These are phyloP conservation scores for Hemibagrus wyckioides DNA, from an alignment of 2,113 vertebrate genomes.

Conservation along the genomic window DNA sequence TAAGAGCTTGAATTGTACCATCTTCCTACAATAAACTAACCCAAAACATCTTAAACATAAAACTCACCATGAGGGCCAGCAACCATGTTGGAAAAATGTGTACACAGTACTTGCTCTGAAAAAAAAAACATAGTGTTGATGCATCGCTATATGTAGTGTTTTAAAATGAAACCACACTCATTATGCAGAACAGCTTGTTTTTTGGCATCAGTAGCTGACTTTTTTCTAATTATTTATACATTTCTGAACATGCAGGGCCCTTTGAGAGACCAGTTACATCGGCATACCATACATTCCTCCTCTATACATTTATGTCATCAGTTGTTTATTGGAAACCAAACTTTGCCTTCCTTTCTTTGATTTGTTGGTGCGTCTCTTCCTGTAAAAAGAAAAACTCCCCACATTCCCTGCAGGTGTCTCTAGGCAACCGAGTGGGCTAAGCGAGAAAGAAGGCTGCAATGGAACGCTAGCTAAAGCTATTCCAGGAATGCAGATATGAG, in stretches of 20 bases:
- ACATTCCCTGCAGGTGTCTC: conserved; percentile 56
- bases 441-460: conserved; percentile 34
- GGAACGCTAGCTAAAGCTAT: conserved; percentile 69
- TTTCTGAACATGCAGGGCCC: not conserved
- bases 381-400: conserved; percentile 3
- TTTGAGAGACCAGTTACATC: not conserved
- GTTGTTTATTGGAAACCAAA: not conserved
- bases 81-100: not conserved
- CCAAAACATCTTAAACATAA: not conserved
- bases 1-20: not conserved
- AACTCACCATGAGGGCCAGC: not conserved
- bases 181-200: not conserved
- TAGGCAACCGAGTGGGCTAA: conserved; percentile 64
- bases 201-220: not conserved
- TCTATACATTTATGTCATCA: not conserved
- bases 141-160: not conserved
- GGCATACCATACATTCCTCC: not conserved
- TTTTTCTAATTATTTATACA: not conserved
- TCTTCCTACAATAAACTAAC: not conserved
- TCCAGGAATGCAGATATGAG: conserved; percentile 73
- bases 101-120: not conserved
- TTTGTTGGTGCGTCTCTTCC: conserved; percentile 13
- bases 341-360: not conserved
- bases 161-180: not conserved
- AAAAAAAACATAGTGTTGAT: not conserved